phyloP scores from a whole-genome alignment of 2,888 invertebrate genomes.

The Metellina segmentata region DNA sequence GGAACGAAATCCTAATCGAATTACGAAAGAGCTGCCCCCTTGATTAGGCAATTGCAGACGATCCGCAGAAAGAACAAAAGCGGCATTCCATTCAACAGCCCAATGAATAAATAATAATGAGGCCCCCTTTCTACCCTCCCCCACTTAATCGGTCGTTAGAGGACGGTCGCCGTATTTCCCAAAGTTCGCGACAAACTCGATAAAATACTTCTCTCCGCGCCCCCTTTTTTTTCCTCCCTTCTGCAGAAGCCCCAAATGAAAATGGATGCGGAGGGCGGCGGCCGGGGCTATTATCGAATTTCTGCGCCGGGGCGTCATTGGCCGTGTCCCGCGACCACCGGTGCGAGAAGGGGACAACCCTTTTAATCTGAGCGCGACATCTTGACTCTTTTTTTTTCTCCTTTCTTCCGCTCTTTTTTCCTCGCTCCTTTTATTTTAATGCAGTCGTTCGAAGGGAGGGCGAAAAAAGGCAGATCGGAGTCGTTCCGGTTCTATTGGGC shows the following conservation, averaged over 20 bases:
- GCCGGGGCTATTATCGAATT: slow-evolving; percentile 57
- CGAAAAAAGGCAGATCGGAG: background rate
- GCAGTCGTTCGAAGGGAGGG: slow-evolving; percentile 8
- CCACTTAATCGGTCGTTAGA: slow-evolving; percentile 10
- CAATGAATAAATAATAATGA: slow-evolving; percentile 38
- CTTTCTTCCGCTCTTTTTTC: too few relatives aligned
- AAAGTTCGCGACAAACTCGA: slow-evolving; percentile 7
- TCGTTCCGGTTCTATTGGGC: slow-evolving; percentile 17
- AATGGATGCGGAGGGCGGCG: slow-evolving; percentile 45
- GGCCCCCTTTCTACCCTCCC: background rate
- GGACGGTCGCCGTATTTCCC: background rate
- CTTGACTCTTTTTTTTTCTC: slow-evolving; percentile 17
- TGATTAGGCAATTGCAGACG: too few relatives aligned
- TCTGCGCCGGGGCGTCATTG: slow-evolving; percentile 1
- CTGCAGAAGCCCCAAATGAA: slow-evolving; percentile 27
- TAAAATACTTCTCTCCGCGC: too few relatives aligned
- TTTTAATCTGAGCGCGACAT: slow-evolving; percentile 18
- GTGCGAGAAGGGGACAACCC: slow-evolving; percentile 11
- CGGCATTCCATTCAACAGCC: slow-evolving; percentile 17
- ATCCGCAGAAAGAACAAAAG: background rate
- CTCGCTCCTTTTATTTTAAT: background rate
- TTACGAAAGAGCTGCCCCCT: too few relatives aligned
- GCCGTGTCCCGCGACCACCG: slow-evolving; percentile 33
- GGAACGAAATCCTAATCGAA: too few relatives aligned
- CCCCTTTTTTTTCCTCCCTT: background rate